Evolutionary conservation across 2,888 invertebrate genomes (phyloP), one percentile per base, ranked within the genome.

Genomic region (Sialis lutaria): DNA sequence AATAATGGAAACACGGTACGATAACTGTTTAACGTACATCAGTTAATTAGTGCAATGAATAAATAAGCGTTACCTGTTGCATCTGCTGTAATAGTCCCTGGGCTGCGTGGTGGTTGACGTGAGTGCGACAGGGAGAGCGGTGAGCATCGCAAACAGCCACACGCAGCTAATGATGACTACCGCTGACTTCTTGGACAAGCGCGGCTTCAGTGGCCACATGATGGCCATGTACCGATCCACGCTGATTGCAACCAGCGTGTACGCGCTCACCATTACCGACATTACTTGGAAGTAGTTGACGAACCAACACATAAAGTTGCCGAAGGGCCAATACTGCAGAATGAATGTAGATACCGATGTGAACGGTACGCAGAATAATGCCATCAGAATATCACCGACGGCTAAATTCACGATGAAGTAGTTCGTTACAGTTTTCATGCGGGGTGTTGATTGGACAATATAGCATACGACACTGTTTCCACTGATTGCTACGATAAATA

Each of bases 351-450:
- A 78, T 31, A 90, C 77, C 57, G 88, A 90, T 2, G 89, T 84
- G 59, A 91, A 91, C 3, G 92, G 92, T 52, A 93, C 83, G 64
- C 93, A 92, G 57, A 93, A 82, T 30, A 88, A 59, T 0, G 90
- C 85, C 81, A 93, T 90, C 48, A 92, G 67, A 50, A 93, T 80
- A 61, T 93, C 93, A 39, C 92, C 88, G 37, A 90, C 72, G 0
- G 92, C 90, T 53, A 93, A 68, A 63, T 87, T 88, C 59, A 86
- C 83, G 58, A 93, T 88, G 63, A 92, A 91, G 64, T 78, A 88
- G 64, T 93, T 93, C 40, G 92, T 92, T 4, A 92, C 89, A 0
- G 90, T 91, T 56, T 85, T 76, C 90, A 92, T 91, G 37, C 86
- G 74, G 1, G 86, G 82, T 9, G 83, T 82, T 4, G 80, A 77